These are phyloP conservation scores for Nemoura dubitans DNA, from an alignment of 2,888 invertebrate species.

Conservation along the genomic window DNA sequence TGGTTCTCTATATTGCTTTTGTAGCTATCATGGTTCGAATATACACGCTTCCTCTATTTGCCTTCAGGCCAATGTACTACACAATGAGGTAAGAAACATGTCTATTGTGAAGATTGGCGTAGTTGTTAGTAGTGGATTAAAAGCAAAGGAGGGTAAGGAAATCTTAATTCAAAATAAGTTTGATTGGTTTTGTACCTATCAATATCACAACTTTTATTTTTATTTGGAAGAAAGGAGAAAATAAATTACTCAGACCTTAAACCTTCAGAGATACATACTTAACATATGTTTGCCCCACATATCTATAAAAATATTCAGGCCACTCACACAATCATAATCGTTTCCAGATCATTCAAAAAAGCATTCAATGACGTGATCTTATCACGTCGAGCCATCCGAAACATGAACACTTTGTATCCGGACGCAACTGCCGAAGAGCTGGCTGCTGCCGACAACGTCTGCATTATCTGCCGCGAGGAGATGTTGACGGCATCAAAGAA, in stretches of 20 bases:
- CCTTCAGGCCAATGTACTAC: slow-evolving; percentile 98
- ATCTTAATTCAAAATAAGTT: no score
- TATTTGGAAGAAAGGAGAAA: no score
- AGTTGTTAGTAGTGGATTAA: background rate
- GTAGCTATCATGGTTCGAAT: slow-evolving; percentile 96
- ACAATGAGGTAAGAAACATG: slow-evolving; percentile 79
- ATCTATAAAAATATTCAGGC: no score
- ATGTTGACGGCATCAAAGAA: slow-evolving; percentile 90
- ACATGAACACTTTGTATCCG: slow-evolving; percentile 98
- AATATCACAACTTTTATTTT: no score
- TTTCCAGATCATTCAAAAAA: slow-evolving; percentile 89
- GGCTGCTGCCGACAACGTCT: slow-evolving; percentile 93
- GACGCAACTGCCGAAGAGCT: slow-evolving; percentile 94
- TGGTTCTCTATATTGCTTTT: slow-evolving; percentile 88
- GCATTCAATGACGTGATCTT: slow-evolving; percentile 96
- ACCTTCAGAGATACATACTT: no score
- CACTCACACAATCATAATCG: background rate
- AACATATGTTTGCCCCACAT: no score
- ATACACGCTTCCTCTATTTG: slow-evolving; percentile 97
- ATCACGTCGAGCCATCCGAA: slow-evolving; percentile 94
- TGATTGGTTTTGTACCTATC: no score
- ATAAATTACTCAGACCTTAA: no score
- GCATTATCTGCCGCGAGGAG: slow-evolving; percentile 96
- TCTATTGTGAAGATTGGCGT: no score
- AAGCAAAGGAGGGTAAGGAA: no score